Evolutionary conservation across 2,797 vertebrate genomes (phyloP).

Genomic region (Semaprochilodus insignis): DNA sequence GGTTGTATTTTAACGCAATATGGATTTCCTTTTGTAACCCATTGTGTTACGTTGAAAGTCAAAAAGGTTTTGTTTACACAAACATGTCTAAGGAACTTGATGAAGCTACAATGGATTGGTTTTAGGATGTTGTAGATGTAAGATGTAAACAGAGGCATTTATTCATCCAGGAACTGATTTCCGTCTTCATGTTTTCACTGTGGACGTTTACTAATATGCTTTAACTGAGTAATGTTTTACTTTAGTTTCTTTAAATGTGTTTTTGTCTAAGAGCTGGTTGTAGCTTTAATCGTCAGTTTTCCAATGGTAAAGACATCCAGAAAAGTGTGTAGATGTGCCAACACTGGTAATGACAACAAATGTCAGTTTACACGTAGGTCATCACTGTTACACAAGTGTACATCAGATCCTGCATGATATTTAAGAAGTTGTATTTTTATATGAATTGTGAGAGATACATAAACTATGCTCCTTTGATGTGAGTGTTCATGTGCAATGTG

Average conservation of each 20-base stretch:
- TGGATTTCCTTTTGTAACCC: background rate
- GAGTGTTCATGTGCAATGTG: conserved; percentile 38
- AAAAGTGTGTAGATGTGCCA: conserved; percentile 39
- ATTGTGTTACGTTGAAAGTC: background rate
- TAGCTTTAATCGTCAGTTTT: background rate
- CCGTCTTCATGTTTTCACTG: background rate
- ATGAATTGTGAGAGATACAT: conserved; percentile 25
- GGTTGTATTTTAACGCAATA: background rate
- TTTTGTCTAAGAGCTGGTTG: background rate
- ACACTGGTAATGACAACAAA: conserved; percentile 28
- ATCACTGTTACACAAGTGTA: conserved; percentile 34
- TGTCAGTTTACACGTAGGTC: conserved; percentile 11
- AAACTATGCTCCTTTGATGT: conserved; percentile 4
- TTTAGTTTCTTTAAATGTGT: background rate
- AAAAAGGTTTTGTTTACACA: background rate
- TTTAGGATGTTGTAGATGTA: background rate
- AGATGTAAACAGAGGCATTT: background rate
- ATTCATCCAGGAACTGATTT: background rate
- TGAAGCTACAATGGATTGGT: background rate
- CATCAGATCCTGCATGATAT: conserved; percentile 17
- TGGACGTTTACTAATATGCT: background rate
- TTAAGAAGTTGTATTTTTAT: conserved; percentile 48
- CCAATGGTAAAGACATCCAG: conserved; percentile 1
- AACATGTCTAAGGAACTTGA: background rate
- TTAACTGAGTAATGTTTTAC: background rate